phyloP scores from a whole-genome alignment of 1,140 invertebrate species.

The Drosophila sturtevanti region DNA sequence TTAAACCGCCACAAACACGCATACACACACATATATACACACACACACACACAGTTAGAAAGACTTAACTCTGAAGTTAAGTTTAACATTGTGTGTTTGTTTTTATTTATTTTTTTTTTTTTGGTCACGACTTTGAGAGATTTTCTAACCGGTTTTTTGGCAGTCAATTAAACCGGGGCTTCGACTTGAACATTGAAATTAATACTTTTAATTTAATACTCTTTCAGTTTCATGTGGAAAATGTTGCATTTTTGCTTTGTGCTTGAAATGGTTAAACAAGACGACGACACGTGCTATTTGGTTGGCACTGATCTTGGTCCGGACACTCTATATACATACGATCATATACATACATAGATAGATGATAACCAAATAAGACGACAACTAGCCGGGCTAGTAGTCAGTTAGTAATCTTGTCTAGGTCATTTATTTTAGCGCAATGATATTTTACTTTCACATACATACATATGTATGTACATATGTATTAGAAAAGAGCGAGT shows the following conservation, averaged over 20 bases:
- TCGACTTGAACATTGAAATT: constrained; percentile 22
- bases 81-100: not conserved
- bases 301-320: constrained; percentile 19
- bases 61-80: constrained; percentile 1
- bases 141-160: constrained; percentile 75
- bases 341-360: constrained; percentile 40
- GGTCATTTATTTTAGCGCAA: constrained; percentile 59
- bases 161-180: constrained; percentile 60
- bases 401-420: constrained; percentile 45
- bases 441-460: constrained; percentile 44
- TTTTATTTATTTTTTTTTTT: constrained; percentile 51
- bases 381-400: not conserved
- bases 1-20: constrained; percentile 1
- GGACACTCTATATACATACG: constrained; percentile 71
- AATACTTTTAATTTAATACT: constrained; percentile 18
- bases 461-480: too few relatives aligned
- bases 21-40: not conserved
- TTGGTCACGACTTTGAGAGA: constrained; percentile 68
- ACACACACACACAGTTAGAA: not conserved
- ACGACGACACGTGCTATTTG: constrained; percentile 46
- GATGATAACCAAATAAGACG: not conserved
- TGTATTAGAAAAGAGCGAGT: constrained; percentile 65
- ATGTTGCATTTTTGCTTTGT: too few relatives aligned
- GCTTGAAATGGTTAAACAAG: too few relatives aligned
- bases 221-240: constrained; percentile 54